A percentile compares a stretch with the other conserved stretches of the same genome.
phyloP scores from a whole-genome alignment of 2,797 vertebrate species.

The Malurus splendens region DNA sequence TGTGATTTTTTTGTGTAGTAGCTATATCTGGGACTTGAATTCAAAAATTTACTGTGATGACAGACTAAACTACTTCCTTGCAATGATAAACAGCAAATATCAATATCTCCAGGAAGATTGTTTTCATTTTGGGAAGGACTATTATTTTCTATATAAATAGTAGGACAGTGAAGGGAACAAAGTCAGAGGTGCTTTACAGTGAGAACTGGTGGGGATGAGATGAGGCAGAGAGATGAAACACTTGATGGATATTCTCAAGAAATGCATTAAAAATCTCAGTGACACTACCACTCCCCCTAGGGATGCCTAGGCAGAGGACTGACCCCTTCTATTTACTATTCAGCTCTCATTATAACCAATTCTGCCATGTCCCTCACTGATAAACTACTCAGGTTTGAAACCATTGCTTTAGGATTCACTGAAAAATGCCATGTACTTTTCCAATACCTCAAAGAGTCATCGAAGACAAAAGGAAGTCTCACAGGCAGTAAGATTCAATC shows the following conservation, averaged over 20 bases:
- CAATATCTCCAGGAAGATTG: neutral
- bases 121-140: neutral
- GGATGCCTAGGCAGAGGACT: neutral
- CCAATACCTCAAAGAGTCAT: neutral
- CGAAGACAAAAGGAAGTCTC: neutral
- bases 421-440: neutral
- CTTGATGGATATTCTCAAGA: neutral
- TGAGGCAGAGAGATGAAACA: neutral
- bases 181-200: neutral
- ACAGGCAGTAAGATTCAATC: neutral
- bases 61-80: neutral
- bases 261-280: neutral
- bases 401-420: neutral
- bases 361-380: neutral
- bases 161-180: rapidly evolving
- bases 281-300: neutral
- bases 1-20: neutral
- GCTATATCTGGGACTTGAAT: neutral
- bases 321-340: neutral
- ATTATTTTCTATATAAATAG: neutral
- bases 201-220: neutral
- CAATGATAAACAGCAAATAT: neutral
- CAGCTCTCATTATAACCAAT: rapidly evolving
- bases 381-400: neutral
- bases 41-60: neutral